These are phyloP conservation scores for Acomys russatus DNA, from an alignment of 2,797 vertebrate genomes.

Conservation along the genomic window DNA sequence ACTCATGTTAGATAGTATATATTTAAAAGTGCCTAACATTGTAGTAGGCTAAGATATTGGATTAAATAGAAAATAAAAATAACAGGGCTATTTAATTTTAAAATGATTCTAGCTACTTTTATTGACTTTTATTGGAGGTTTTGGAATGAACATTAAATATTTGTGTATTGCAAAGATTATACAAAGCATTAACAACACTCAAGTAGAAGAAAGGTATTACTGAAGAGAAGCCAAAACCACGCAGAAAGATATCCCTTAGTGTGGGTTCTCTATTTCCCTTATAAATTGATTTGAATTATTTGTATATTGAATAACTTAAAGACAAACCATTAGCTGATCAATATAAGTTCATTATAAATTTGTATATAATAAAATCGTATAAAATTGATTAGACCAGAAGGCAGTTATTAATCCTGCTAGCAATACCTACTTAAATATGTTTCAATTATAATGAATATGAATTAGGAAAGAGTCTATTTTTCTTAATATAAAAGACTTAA, in stretches of 20 bases:
- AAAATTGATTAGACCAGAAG: constrained; percentile 71
- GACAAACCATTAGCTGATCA: constrained; percentile 53
- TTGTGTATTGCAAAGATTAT: constrained; percentile 73
- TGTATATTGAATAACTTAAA: constrained; percentile 73
- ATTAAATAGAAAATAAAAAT: constrained; percentile 46
- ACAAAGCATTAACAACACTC: constrained; percentile 37
- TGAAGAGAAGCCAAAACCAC: constrained; percentile 48
- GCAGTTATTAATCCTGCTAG: constrained; percentile 74
- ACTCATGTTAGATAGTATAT: not conserved
- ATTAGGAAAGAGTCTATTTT: constrained; percentile 77
- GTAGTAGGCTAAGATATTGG: not conserved
- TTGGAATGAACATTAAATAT: constrained; percentile 60
- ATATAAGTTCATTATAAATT: constrained; percentile 70
- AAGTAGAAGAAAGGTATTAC: constrained; percentile 67
- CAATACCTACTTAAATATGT: constrained; percentile 71
- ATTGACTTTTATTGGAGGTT: constrained; percentile 51
- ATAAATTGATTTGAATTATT: constrained; percentile 73
- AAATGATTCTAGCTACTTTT: constrained; percentile 65
- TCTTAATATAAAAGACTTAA: constrained; percentile 79
- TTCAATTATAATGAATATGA: constrained; percentile 74
- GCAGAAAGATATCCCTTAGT: constrained; percentile 28
- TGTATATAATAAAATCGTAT: constrained; percentile 76
- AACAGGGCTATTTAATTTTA: constrained; percentile 71
- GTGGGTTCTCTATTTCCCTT: constrained; percentile 18
- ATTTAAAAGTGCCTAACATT: constrained; percentile 13